Percentiles rank a stretch among this genome's conserved stretches.
These are phyloP conservation scores for Patella depressa DNA, from an alignment of 2,888 invertebrate genomes.

Conservation along the genomic window DNA sequence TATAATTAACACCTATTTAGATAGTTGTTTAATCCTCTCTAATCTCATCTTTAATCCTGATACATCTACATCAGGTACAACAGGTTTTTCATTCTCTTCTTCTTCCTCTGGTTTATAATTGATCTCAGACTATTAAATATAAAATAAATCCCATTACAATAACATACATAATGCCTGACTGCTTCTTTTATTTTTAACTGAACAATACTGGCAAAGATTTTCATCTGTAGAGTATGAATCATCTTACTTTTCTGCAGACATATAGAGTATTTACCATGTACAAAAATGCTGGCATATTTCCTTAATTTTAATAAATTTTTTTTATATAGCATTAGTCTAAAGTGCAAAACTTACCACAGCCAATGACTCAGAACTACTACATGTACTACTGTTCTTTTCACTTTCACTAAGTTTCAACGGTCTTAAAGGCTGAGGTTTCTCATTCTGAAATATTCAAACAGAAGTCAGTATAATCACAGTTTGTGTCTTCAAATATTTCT, in stretches of 20 bases:
- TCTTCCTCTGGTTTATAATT: constrained; percentile 17
- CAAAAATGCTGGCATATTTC: too few species aligned
- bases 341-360: background rate
- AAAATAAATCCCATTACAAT: background rate
- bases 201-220: too few species aligned
- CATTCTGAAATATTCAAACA: constrained; percentile 12
- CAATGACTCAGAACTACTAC: background rate
- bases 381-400: constrained; percentile 2
- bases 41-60: constrained; percentile 65
- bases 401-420: constrained; percentile 8
- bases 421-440: constrained; percentile 14
- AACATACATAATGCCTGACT: too few species aligned
- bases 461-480: too few species aligned
- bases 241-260: constrained; percentile 13
- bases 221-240: constrained; percentile 17
- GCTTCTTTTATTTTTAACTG: too few species aligned
- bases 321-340: too few species aligned
- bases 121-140: constrained; percentile 11
- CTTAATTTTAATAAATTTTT: too few species aligned
- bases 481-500: too few species aligned
- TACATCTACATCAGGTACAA: constrained; percentile 49
- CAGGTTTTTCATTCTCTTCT: constrained; percentile 20
- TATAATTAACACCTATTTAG: constrained; percentile 38
- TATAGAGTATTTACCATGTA: background rate
- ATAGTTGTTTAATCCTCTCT: constrained; percentile 64